phyloP scores from a whole-genome alignment of 2,797 vertebrate species.

The Malacoraja senta region DNA sequence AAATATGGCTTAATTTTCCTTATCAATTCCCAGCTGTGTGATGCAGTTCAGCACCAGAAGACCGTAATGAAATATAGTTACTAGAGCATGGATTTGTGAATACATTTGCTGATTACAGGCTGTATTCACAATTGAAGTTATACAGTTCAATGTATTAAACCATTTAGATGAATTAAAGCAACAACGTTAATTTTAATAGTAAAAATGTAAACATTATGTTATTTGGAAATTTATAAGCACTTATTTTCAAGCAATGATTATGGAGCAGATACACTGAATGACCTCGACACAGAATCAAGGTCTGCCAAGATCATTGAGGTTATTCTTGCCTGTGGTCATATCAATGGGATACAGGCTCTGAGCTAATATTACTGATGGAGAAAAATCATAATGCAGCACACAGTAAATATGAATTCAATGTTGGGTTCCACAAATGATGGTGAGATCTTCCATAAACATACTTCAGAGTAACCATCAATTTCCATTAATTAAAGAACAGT shows the following conservation, averaged over 20 bases:
- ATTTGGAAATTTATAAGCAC: background rate
- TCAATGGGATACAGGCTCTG: background rate
- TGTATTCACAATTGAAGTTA: background rate
- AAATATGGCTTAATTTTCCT: constrained; percentile 27
- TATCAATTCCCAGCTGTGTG: constrained; percentile 27
- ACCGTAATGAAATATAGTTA: background rate
- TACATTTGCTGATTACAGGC: background rate
- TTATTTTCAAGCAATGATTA: background rate
- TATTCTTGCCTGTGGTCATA: background rate
- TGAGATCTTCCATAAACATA: background rate
- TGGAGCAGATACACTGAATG: background rate
- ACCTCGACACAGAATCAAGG: background rate
- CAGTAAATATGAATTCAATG: background rate
- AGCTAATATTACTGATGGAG: background rate
- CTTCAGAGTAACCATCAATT: background rate
- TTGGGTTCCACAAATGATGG: background rate
- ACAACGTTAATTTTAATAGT: background rate
- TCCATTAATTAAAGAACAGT: background rate
- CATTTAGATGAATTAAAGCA: background rate
- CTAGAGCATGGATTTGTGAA: background rate
- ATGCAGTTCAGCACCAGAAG: background rate
- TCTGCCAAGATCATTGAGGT: background rate
- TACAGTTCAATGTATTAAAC: background rate
- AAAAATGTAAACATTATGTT: background rate
- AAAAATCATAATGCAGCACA: background rate